These are phyloP conservation scores for Petrocephalus zakoni DNA, from an alignment of 2,113 vertebrate genomes.

Conservation along the genomic window DNA sequence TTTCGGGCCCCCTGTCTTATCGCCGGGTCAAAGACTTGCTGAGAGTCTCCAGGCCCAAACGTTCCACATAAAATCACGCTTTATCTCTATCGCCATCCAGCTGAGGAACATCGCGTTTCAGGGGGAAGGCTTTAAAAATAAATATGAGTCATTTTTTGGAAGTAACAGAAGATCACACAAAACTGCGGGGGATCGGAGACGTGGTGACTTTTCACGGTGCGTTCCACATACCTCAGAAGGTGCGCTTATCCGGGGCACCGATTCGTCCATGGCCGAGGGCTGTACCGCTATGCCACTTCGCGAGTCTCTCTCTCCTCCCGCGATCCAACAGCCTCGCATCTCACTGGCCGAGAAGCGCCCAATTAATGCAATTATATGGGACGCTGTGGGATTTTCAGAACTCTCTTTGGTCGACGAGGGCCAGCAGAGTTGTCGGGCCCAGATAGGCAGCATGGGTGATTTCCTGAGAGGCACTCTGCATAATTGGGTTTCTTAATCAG, in stretches of 20 bases:
- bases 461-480: not conserved
- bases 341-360: not conserved
- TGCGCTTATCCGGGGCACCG: constrained; percentile 23
- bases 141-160: not conserved
- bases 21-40: not conserved
- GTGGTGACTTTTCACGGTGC: not conserved
- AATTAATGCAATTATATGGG: constrained; percentile 11
- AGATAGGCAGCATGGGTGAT: not conserved
- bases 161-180: constrained; percentile 12
- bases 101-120: not conserved
- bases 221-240: not conserved
- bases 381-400: constrained; percentile 13
- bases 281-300: not conserved
- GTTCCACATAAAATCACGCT: not conserved
- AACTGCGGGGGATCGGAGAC: not conserved
- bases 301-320: constrained; percentile 7
- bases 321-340: not conserved
- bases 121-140: not conserved
- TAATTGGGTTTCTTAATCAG: not conserved
- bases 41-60: not conserved
- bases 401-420: not conserved
- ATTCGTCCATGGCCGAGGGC: not conserved
- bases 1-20: not conserved
- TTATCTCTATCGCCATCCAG: not conserved
- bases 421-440: not conserved